phyloP scores from a whole-genome alignment of 2,888 invertebrate genomes.

The Oligia strigilis region DNA sequence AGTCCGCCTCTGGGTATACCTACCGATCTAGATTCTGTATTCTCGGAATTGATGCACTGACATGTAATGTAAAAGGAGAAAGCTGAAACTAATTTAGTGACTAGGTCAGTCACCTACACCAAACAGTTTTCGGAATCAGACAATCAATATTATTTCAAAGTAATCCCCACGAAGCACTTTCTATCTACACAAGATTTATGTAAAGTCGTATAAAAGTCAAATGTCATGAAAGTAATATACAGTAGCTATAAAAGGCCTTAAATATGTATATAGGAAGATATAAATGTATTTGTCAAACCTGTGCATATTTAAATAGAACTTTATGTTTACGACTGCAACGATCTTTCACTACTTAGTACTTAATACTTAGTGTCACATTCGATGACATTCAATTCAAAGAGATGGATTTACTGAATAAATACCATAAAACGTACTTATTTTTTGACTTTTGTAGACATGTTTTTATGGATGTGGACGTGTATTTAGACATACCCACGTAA shows the following conservation, averaged over 20 bases:
- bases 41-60: constrained; percentile 17
- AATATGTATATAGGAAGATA: constrained; percentile 5
- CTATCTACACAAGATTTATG: constrained; percentile 6
- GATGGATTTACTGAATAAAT: not conserved
- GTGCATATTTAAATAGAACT: constrained; percentile 21
- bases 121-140: constrained; percentile 11
- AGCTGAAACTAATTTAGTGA: constrained; percentile 31
- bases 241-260: too few species aligned
- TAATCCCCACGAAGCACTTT: constrained; percentile 8
- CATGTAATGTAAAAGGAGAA: constrained; percentile 19
- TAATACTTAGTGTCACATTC: not conserved
- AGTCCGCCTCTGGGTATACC: not conserved
- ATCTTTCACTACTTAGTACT: not conserved
- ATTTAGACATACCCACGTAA: not conserved
- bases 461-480: not conserved
- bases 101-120: constrained; percentile 33
- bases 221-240: constrained; percentile 1
- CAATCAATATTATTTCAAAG: constrained; percentile 14
- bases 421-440: not conserved
- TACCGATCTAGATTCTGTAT: not conserved
- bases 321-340: not conserved
- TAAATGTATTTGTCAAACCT: constrained; percentile 22
- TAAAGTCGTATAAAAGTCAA: constrained; percentile 9
- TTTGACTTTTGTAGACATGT: constrained; percentile 1
- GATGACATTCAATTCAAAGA: not conserved